Evolutionary conservation across 2,888 invertebrate species (phyloP), one percentile per base, ranked within the genome.

Genomic region (Andrena dorsata): DNA sequence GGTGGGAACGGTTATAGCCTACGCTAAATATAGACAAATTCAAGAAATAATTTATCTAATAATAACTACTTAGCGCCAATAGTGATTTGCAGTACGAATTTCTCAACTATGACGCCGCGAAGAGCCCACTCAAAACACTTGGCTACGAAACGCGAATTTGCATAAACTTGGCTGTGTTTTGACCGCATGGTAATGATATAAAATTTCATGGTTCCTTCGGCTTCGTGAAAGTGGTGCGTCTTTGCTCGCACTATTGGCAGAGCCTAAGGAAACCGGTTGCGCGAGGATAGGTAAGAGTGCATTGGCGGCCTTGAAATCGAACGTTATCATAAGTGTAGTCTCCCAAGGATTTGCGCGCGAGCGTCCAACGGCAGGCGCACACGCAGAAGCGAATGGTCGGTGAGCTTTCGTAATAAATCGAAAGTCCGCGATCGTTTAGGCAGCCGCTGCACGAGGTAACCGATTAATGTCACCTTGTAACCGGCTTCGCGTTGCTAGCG

Each of bases 341-440:
- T 30, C 69, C 41, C 6, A 49, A 53, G 8, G 58, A 61, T 28
- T 6, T 5, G 61, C 16, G 26, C n/a, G 23, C 60, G 51, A 26
- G 70, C 30, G 58, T 66, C 51, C 41, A 30, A 53, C 60, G 65
- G 65, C 49, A 60, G 35, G 20, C 35, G 20, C 35, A 76, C 75
- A 63, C 60, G 53, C 56, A 30, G 71, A 80, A 58, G 61, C 51
- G 49, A 61, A 20, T 35, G 8, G 30, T 30, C 23, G 49, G 2
- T 30, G 35, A 20, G 70, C 86, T 91, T 91, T 91, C 89, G 89
- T 84, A 92, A 92, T 87, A 84, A 91, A 92, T 90, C 87, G 90
- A 91, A 92, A 91, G 89, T 92, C 79, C 68, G 66, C 82, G 84
- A 87, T 89, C 86, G 89, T 86, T 76, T 82, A 72, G 30, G 20